Evolutionary conservation across 2,797 vertebrate genomes (phyloP).

Genomic region (Chromobotia macracanthus): DNA sequence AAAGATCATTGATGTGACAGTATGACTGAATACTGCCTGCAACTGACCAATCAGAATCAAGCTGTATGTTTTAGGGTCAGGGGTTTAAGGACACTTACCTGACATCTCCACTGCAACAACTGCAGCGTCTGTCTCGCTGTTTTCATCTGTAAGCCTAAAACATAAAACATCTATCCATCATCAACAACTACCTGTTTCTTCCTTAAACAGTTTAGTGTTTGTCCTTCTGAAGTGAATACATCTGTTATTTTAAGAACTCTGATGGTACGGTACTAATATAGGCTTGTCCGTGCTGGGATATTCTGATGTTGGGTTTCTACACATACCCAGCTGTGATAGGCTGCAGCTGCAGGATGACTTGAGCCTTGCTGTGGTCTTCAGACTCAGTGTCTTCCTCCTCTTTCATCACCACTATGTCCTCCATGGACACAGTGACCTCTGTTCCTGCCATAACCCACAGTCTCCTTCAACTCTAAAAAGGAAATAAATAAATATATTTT

Average conservation of each 20-base stretch:
- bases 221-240: background rate
- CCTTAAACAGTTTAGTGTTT: too few relatives aligned
- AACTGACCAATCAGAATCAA: too few relatives aligned
- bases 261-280: background rate
- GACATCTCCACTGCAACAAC: constrained; percentile 88
- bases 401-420: constrained; percentile 91
- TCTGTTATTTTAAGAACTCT: background rate
- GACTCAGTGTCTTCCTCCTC: constrained; percentile 79
- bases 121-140: constrained; percentile 82
- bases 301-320: background rate
- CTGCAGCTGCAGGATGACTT: constrained; percentile 94
- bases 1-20: too few relatives aligned
- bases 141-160: constrained; percentile 85
- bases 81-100: constrained; percentile 60
- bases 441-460: constrained; percentile 83
- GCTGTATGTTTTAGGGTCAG: too few relatives aligned
- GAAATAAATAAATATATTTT: background rate
- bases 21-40: too few relatives aligned
- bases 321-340: constrained; percentile 89
- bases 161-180: constrained; percentile 25
- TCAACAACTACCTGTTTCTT: background rate
- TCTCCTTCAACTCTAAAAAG: constrained; percentile 30
- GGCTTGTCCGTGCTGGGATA: background rate
- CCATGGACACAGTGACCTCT: constrained; percentile 90
- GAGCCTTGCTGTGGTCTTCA: constrained; percentile 88